Base-by-base conservation (phyloP, 1,140 invertebrate genomes). In the Cherax quadricarinatus region DNA sequence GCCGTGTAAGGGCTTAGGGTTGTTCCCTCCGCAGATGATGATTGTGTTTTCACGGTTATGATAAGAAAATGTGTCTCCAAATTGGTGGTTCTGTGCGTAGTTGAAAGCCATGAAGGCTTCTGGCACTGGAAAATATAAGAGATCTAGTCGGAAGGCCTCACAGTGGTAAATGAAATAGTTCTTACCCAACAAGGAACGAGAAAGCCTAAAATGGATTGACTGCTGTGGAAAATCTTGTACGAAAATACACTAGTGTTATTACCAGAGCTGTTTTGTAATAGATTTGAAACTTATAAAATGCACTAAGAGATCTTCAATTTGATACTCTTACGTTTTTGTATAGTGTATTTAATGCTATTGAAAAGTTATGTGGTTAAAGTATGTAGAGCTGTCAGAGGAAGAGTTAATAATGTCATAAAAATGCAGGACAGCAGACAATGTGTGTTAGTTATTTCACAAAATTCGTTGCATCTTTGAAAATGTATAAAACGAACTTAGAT, bases 11-110 rank as follows among this genome's bases (percentile, higher is more conserved):
- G 82, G 30, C 30, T 51, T 30, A 70, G 83, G 30, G 62, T 70
- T 85, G 60, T 85, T 85, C 83, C 83, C 21, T 70, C 62, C 83
- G 60, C 53, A 70, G 83, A 85, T 85, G 62, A 85, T 24, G 14
- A 3, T 30, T 10, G 24, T 75, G 70, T 75, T 75, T 75, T 30
- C n/a, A 9, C n/a, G 70, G 9, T n/a, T 30, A 10, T 75, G 24
- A 12, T n/a, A 12, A 30, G 21, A 41, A n/a, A 75, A 30, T 10
- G 12, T 30, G 9, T 16, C 21, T 7, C 21, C n/a, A 75, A 3
- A 30, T 7, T 30, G 1, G 70, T 75, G 70, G 1, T 14, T 75
- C 70, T 66, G 62, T 66, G 14, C 5, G 62, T 2, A 18, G 21
- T 66, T 66, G 62, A 21, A 66, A 66, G 18, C 21, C 18, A 5